These are phyloP conservation scores for Myxocyprinus asiaticus DNA, from an alignment of 2,113 vertebrate genomes.

Conservation along the genomic window DNA sequence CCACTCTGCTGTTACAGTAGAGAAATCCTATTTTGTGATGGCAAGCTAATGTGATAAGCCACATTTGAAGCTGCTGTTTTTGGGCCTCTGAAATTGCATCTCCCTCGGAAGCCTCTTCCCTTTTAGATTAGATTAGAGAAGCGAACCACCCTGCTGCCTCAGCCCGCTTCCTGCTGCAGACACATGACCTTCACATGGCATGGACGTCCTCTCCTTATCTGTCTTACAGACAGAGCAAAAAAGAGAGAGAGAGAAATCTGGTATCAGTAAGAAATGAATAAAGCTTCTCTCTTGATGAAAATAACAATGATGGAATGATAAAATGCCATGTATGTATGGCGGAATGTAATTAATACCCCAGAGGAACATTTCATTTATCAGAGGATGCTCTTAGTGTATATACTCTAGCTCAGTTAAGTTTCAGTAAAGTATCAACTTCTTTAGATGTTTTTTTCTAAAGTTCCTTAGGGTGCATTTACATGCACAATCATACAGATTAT, in stretches of 20 bases:
- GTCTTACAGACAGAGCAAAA: not conserved
- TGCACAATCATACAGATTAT: too few species aligned
- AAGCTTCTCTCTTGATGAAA: conserved; percentile 29
- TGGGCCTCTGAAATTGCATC: conserved; percentile 78
- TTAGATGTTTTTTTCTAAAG: not conserved
- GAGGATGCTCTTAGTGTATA: not conserved
- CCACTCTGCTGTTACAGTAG: conserved; percentile 82
- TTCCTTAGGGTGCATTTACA: too few species aligned
- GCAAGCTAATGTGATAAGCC: conserved; percentile 82
- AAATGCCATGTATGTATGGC: too few species aligned
- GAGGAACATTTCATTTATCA: not conserved
- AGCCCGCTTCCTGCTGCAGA: conserved; percentile 71
- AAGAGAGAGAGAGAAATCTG: conserved; percentile 5
- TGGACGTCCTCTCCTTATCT: conserved; percentile 41
- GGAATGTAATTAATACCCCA: conserved; percentile 29
- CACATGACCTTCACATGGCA: conserved; percentile 60
- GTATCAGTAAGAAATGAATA: conserved; percentile 29
- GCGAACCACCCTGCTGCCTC: conserved; percentile 63
- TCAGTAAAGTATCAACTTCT: not conserved
- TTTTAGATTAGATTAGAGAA: conserved; percentile 76
- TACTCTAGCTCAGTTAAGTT: not conserved
- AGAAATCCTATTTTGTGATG: conserved; percentile 87
- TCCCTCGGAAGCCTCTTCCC: conserved; percentile 69
- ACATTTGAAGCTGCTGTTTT: conserved; percentile 78
- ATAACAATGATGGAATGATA: conserved; percentile 19